A percentile compares a stretch with the other conserved stretches of the same genome.
These are phyloP conservation scores for Drepana falcataria DNA, from an alignment of 2,888 invertebrate species.

Conservation along the genomic window DNA sequence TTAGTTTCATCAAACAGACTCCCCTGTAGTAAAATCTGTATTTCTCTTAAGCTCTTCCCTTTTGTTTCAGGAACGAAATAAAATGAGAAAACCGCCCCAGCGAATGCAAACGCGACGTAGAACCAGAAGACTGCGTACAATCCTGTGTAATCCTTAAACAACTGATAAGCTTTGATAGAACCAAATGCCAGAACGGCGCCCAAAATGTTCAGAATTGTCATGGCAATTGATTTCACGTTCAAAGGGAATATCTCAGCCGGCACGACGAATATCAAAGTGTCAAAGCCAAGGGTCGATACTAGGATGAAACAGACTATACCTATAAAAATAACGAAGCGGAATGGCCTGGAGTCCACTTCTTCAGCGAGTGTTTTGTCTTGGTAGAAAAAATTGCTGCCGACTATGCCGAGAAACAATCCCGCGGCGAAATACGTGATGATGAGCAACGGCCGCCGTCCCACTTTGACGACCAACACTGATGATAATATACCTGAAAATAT, in stretches of 20 bases:
- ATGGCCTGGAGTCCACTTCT: constrained; percentile 23
- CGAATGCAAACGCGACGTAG: constrained; percentile 56
- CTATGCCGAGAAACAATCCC: constrained; percentile 26
- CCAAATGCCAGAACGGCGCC: constrained; percentile 59
- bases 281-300: constrained; percentile 57
- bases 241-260: constrained; percentile 77
- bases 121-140: constrained; percentile 68
- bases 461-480: constrained; percentile 44
- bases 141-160: constrained; percentile 59
- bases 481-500: constrained; percentile 50
- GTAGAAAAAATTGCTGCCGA: constrained; percentile 56
- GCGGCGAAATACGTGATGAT: constrained; percentile 55
- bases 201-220: constrained; percentile 62
- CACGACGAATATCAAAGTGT: constrained; percentile 65
- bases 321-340: constrained; percentile 53
- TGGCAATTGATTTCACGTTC: constrained; percentile 75
- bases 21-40: constrained; percentile 70
- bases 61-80: constrained; percentile 75
- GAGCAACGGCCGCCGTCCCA: constrained; percentile 69
- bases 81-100: constrained; percentile 60
- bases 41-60: constrained; percentile 75
- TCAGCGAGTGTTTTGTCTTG: constrained; percentile 29
- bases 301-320: constrained; percentile 52
- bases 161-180: constrained; percentile 69
- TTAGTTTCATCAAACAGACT: constrained; percentile 27